These are phyloP conservation scores for Poeciliopsis infans DNA, from an alignment of 2,797 vertebrate genomes.

Conservation along the genomic window DNA sequence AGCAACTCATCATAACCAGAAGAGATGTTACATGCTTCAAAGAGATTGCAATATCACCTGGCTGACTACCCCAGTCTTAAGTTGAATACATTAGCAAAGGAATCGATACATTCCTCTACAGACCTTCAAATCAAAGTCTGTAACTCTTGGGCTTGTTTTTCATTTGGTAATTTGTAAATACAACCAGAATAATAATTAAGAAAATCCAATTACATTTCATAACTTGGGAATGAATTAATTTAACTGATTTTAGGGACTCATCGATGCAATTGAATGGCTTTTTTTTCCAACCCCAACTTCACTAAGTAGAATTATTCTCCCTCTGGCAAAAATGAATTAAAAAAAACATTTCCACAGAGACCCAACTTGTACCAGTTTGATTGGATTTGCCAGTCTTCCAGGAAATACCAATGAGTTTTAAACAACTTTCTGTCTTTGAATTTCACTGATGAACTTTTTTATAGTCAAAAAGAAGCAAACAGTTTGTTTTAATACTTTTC, in stretches of 20 bases:
- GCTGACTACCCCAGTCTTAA: slow-evolving; percentile 32
- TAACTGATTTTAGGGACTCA: slow-evolving; percentile 32
- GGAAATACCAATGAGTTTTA: slow-evolving; percentile 53
- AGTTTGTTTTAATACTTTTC: background rate
- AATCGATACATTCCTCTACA: slow-evolving; percentile 42
- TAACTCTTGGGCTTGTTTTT: slow-evolving; percentile 27
- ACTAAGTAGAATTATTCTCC: slow-evolving; percentile 46
- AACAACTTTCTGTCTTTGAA: slow-evolving; percentile 38
- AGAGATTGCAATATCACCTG: slow-evolving; percentile 64
- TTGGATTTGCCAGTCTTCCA: slow-evolving; percentile 58
- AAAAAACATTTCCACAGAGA: slow-evolving; percentile 47
- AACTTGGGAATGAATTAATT: slow-evolving; percentile 22
- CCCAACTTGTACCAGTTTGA: slow-evolving; percentile 43
- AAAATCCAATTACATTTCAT: slow-evolving; percentile 29
- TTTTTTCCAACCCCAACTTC: slow-evolving; percentile 34
- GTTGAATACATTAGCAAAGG: slow-evolving; percentile 56
- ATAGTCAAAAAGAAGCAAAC: slow-evolving; percentile 17
- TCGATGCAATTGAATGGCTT: slow-evolving; percentile 13
- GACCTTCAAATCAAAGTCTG: slow-evolving; percentile 39
- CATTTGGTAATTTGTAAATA: slow-evolving; percentile 21
- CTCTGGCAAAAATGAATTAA: slow-evolving; percentile 58
- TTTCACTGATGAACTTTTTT: slow-evolving; percentile 32
- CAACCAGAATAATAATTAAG: slow-evolving; percentile 6
- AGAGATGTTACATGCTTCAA: slow-evolving; percentile 65
- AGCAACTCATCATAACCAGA: slow-evolving; percentile 48